Evolutionary conservation across 2,113 vertebrate genomes (phyloP).

Genomic region (Catagonus wagneri): DNA sequence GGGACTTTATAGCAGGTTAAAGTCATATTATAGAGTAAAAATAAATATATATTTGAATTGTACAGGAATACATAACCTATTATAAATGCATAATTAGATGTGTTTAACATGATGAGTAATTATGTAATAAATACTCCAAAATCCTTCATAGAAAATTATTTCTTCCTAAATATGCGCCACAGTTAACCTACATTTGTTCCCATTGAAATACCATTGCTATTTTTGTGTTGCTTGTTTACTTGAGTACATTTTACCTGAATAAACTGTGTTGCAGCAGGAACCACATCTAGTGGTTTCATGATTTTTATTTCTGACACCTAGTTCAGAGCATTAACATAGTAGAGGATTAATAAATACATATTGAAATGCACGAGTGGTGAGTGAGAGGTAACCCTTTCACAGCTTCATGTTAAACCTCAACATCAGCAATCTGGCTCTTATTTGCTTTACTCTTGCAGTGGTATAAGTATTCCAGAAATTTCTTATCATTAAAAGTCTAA

Average conservation of each 20-base stretch:
- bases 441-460: neutral
- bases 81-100: neutral
- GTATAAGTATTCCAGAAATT: neutral
- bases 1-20: neutral
- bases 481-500: neutral
- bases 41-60: neutral
- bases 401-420: neutral
- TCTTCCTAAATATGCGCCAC: neutral
- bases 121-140: neutral
- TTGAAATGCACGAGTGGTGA: neutral
- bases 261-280: neutral
- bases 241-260: neutral
- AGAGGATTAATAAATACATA: neutral
- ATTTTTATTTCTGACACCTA: neutral
- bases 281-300: neutral
- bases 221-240: neutral
- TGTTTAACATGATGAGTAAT: neutral
- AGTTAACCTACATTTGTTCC: neutral
- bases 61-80: neutral
- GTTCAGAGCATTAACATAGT: neutral
- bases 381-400: neutral
- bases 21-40: neutral
- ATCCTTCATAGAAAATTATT: neutral
- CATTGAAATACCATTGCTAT: neutral
- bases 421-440: neutral